phyloP scores from a whole-genome alignment of 1,140 invertebrate genomes.

The Bilobella aurantiaca region DNA sequence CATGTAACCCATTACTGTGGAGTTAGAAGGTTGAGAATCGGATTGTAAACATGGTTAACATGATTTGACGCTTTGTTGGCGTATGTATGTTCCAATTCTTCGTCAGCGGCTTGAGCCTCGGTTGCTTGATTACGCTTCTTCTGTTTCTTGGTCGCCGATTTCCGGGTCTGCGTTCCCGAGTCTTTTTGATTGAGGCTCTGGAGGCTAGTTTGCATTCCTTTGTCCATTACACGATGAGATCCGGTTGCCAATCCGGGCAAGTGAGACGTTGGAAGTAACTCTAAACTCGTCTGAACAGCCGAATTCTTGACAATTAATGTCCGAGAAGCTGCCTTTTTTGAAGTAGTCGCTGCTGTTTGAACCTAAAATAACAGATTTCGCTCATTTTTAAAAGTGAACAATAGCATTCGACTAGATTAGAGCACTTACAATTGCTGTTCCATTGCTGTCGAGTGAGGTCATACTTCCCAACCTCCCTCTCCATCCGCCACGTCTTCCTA shows the following conservation, averaged over 20 bases:
- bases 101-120: no score
- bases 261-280: conserved; percentile 12
- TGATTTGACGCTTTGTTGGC: no score
- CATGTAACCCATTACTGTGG: no score
- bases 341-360: background rate
- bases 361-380: no score
- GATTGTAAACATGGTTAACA: no score
- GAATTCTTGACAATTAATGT: conserved; percentile 13
- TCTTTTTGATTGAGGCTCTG: conserved; percentile 16
- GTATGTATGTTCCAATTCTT: no score
- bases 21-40: no score
- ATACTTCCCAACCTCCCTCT: conserved; percentile 12
- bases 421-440: background rate
- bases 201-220: conserved; percentile 22
- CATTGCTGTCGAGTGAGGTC: conserved; percentile 24
- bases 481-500: background rate
- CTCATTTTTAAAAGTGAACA: no score
- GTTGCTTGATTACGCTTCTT: no score
- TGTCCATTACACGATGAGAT: conserved; percentile 18
- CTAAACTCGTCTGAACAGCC: conserved; percentile 28
- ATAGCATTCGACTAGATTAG: no score
- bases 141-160: conserved; percentile 30
- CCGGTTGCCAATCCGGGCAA: no score
- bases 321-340: background rate
- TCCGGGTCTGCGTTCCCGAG: conserved; percentile 28